Conservation (phyloP, 2,113 vertebrate genomes). For the Centropus bengalensis region DNA sequence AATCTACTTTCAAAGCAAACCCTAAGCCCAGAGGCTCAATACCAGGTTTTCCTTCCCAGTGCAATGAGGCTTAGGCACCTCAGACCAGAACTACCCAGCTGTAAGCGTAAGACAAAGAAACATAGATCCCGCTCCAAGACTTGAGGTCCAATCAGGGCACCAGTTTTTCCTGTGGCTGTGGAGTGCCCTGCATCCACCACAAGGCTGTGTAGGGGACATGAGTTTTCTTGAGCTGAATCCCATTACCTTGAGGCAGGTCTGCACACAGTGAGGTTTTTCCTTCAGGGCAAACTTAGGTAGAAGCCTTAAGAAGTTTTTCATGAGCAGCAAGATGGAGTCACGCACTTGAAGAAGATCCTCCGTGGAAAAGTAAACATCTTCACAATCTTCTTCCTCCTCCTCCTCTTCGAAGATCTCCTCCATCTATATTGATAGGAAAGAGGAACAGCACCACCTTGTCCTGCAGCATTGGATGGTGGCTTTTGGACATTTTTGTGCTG, state of each 20-base stretch:
- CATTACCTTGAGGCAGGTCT: constrained; percentile 83
- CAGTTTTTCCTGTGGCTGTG: accelerated
- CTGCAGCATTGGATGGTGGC: neutral
- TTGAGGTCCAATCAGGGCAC: neutral
- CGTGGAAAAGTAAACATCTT: constrained; percentile 80
- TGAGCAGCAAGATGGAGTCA: constrained; percentile 77
- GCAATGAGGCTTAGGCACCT: neutral
- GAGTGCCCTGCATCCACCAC: neutral
- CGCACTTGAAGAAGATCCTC: constrained; percentile 82
- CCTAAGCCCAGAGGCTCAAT: neutral
- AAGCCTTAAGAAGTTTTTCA: constrained; percentile 86
- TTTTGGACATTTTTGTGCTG: neutral
- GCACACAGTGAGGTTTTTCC: constrained; percentile 82
- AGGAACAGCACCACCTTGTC: neutral
- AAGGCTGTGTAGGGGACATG: too few species aligned
- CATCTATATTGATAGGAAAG: constrained; percentile 54
- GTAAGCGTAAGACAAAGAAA: neutral
- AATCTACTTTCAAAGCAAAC: neutral
- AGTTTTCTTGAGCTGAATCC: neutral
- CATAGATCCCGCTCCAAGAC: neutral
- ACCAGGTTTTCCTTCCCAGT: accelerated
- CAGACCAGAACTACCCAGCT: neutral
- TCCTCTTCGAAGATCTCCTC: constrained; percentile 77
- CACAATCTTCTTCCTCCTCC: constrained; percentile 71
- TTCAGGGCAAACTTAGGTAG: constrained; percentile 85